Evolutionary conservation across 2,797 vertebrate genomes (phyloP).

Genomic region (Phoxinus dragarum): DNA sequence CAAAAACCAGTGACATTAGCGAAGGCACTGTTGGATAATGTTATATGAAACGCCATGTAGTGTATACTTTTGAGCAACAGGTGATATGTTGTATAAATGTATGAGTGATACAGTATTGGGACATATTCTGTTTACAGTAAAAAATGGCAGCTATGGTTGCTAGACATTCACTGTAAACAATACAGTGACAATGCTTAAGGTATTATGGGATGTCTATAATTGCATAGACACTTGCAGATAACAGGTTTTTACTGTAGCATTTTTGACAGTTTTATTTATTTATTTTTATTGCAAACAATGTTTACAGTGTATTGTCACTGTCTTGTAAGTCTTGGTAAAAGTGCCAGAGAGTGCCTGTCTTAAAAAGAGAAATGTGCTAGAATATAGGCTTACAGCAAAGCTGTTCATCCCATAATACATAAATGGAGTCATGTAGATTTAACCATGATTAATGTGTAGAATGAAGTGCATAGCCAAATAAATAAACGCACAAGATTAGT

Average conservation of each 20-base stretch:
- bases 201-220: background rate
- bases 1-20: background rate
- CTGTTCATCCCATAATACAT: background rate
- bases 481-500: background rate
- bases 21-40: background rate
- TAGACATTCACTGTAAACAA: background rate
- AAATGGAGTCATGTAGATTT: background rate
- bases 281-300: too few relatives aligned
- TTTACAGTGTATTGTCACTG: too few relatives aligned
- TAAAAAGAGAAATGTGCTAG: background rate
- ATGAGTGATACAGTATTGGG: background rate
- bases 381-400: background rate
- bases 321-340: too few relatives aligned
- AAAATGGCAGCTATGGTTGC: background rate
- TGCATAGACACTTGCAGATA: too few relatives aligned
- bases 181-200: background rate
- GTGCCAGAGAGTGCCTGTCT: background rate
- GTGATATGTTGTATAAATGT: background rate
- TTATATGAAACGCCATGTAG: background rate
- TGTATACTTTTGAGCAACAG: background rate
- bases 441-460: background rate
- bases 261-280: background rate
- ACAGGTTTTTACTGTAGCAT: background rate
- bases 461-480: background rate
- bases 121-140: background rate